A percentile compares a stretch with the other conserved stretches of the same genome.
Evolutionary conservation across 2,113 vertebrate genomes (phyloP).

Genomic region (Brienomyrus longianalis): DNA sequence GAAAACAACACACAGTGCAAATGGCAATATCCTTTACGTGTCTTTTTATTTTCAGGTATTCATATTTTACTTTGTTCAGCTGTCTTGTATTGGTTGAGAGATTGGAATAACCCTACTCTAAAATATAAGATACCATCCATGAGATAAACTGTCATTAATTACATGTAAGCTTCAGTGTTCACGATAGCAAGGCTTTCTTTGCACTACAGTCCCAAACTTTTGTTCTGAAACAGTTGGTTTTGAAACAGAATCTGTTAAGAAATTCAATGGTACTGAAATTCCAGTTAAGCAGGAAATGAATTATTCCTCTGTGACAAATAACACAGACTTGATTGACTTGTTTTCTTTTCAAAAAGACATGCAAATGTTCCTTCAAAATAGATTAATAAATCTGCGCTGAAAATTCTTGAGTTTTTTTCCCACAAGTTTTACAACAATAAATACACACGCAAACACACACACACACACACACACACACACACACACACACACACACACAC

Average conservation of each 20-base stretch:
- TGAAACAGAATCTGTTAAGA: neutral
- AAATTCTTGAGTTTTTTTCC: neutral
- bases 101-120: neutral
- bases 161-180: neutral
- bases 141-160: neutral
- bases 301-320: neutral
- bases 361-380: neutral
- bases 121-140: neutral
- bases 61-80: neutral
- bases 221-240: neutral
- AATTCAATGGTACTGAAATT: neutral
- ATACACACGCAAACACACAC: neutral
- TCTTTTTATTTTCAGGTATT: neutral
- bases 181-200: neutral
- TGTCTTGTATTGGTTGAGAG: neutral
- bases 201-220: neutral
- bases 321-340: neutral
- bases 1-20: neutral
- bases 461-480: too few relatives aligned
- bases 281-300: slow-evolving; percentile 8
- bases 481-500: neutral
- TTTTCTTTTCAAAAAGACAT: neutral
- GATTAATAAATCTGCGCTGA: neutral
- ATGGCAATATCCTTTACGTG: neutral
- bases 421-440: neutral